Evolutionary conservation across 2,797 vertebrate species (phyloP).

Genomic region (Notolepis coatsorum): DNA sequence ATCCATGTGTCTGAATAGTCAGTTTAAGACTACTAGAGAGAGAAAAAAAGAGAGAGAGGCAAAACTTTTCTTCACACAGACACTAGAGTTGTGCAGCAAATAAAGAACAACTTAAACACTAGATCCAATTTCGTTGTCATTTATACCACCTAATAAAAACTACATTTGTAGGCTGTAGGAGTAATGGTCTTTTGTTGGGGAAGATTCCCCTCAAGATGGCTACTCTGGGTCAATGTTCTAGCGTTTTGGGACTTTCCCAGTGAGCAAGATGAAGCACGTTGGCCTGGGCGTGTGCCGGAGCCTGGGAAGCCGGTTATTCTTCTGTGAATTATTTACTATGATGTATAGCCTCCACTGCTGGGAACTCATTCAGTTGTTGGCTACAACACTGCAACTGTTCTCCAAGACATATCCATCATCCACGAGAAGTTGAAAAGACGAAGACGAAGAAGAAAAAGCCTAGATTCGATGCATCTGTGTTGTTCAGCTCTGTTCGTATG

Average conservation of each 20-base stretch:
- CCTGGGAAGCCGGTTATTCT: conserved; percentile 65
- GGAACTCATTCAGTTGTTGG: conserved; percentile 71
- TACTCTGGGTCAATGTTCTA: conserved; percentile 63
- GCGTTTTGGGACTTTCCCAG: conserved; percentile 61
- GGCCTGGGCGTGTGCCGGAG: conserved; percentile 54
- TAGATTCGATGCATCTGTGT: conserved; percentile 54
- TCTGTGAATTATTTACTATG: conserved; percentile 79
- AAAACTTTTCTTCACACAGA: conserved; percentile 43
- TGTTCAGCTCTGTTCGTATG: conserved; percentile 40
- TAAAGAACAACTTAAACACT: conserved; percentile 43
- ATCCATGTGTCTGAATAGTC: conserved; percentile 15
- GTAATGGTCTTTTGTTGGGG: conserved; percentile 63
- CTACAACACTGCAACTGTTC: conserved; percentile 67
- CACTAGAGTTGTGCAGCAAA: conserved; percentile 36
- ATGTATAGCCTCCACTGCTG: conserved; percentile 72
- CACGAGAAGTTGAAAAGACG: conserved; percentile 46
- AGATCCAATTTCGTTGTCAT: conserved; percentile 66
- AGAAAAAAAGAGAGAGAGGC: conserved; percentile 30
- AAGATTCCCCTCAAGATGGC: conserved; percentile 62
- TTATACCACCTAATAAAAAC: conserved; percentile 70
- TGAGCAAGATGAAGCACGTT: conserved; percentile 76
- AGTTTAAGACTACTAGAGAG: conserved; percentile 31
- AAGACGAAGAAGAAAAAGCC: conserved; percentile 14
- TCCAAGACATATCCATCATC: conserved; percentile 69
- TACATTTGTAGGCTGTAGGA: conserved; percentile 56